phyloP scores from a whole-genome alignment of 2,888 invertebrate species.

The Sthenelais limicola region DNA sequence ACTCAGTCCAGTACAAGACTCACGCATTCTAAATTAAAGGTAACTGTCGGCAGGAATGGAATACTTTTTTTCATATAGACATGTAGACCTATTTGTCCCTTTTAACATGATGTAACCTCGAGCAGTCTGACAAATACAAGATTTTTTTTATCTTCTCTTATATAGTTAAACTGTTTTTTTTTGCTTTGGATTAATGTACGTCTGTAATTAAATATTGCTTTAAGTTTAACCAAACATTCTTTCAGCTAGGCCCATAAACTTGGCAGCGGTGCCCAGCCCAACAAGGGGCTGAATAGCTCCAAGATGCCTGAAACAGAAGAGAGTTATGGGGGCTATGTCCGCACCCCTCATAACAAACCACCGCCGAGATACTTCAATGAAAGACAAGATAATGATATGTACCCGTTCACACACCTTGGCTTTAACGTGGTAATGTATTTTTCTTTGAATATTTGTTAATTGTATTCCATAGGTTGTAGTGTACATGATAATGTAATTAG shows the following conservation, averaged over 20 bases:
- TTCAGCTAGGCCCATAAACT: background rate
- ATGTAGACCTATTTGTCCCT: no score
- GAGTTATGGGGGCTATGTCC: slow-evolving; percentile 15
- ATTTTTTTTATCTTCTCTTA: no score
- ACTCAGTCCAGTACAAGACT: no score
- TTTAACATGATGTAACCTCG: no score
- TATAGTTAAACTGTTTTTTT: no score
- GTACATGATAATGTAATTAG: no score
- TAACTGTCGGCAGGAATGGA: no score
- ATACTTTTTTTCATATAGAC: no score
- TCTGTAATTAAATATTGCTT: background rate
- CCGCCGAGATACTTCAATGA: slow-evolving; percentile 34
- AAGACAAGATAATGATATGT: slow-evolving; percentile 29
- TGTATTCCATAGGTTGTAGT: no score
- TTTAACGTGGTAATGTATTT: slow-evolving; percentile 44
- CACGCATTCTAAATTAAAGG: no score
- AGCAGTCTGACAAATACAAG: no score
- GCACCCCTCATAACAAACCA: slow-evolving; percentile 29
- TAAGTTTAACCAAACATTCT: background rate
- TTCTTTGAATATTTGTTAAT: no score
- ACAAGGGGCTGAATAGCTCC: background rate
- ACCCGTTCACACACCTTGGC: slow-evolving; percentile 38
- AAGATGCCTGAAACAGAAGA: slow-evolving; percentile 4
- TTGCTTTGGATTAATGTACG: background rate
- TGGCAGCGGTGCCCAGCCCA: background rate